These are phyloP conservation scores for Mobula birostris DNA, from an alignment of 2,113 vertebrate species.

Conservation along the genomic window DNA sequence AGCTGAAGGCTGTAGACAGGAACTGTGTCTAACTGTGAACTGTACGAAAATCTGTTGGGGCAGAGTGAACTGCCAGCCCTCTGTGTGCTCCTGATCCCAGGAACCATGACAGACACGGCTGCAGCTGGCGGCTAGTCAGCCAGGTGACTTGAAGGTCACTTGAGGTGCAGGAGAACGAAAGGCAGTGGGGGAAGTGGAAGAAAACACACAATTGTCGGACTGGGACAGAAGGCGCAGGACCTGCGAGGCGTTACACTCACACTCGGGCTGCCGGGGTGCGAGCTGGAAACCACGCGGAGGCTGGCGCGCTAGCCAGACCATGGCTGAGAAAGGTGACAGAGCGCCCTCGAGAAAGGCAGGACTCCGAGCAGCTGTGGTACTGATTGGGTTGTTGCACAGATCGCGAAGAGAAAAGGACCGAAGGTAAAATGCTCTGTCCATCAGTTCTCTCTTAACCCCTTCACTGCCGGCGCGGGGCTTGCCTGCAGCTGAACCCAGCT, in stretches of 20 bases:
- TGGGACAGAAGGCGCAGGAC: constrained; percentile 39
- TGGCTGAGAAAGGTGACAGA: constrained; percentile 67
- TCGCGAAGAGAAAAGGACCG: constrained; percentile 73
- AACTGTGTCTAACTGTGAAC: too few relatives aligned
- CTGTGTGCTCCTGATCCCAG: neutral
- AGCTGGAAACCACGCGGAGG: constrained; percentile 43
- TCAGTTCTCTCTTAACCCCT: neutral
- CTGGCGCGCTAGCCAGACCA: constrained; percentile 47
- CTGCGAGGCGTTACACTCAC: constrained; percentile 38
- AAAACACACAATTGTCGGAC: too few relatives aligned
- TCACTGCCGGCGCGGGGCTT: neutral
- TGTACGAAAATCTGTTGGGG: neutral
- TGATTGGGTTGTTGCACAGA: constrained; percentile 88
- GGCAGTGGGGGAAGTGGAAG: constrained; percentile 35
- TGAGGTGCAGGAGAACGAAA: constrained; percentile 45
- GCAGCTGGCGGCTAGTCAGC: constrained; percentile 38
- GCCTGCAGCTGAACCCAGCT: neutral
- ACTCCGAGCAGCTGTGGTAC: constrained; percentile 82
- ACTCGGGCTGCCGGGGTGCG: neutral
- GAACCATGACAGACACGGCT: constrained; percentile 37
- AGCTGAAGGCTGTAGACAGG: neutral
- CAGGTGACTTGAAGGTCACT: constrained; percentile 54
- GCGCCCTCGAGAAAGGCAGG: constrained; percentile 78
- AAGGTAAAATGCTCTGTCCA: constrained; percentile 51
- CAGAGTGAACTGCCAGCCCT: too few relatives aligned